These are phyloP conservation scores for Eutrigla gurnardus DNA, from an alignment of 2,797 vertebrate species.

Conservation along the genomic window DNA sequence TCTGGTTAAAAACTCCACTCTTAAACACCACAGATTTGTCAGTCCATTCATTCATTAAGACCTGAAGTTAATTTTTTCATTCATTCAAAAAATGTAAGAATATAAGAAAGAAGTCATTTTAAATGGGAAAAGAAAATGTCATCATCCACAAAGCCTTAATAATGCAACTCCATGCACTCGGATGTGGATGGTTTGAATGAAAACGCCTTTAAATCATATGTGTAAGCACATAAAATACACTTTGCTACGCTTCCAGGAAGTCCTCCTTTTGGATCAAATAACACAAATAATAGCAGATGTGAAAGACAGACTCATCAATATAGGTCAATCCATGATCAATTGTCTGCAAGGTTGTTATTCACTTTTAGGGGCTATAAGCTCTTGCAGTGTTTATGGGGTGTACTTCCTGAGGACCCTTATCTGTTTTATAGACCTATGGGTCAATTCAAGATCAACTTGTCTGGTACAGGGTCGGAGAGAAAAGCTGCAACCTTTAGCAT, in stretches of 20 bases:
- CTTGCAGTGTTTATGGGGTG: conserved; percentile 48
- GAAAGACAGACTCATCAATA: conserved; percentile 7
- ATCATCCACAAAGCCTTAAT: neutral
- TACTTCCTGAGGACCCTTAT: conserved; percentile 74
- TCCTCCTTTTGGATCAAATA: neutral
- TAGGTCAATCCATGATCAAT: conserved; percentile 19
- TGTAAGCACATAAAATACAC: neutral
- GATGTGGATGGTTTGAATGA: neutral
- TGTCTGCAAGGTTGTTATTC: conserved; percentile 33
- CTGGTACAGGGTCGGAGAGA: conserved; percentile 43
- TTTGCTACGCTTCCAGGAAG: conserved; percentile 1
- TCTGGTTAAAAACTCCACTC: neutral
- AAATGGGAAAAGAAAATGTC: neutral
- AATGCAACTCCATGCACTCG: neutral
- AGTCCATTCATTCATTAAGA: neutral
- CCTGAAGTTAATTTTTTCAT: neutral
- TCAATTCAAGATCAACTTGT: conserved; percentile 63
- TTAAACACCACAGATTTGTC: neutral
- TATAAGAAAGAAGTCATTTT: neutral
- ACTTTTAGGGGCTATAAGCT: conserved; percentile 51
- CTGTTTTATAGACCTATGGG: conserved; percentile 66
- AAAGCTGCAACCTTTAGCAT: conserved; percentile 67
- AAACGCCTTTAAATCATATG: neutral
- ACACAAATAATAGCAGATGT: conserved; percentile 8
- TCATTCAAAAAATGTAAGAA: neutral